Percentiles rank a stretch among this genome's conserved stretches.
These are phyloP conservation scores for Theonella swinhoei DNA, from an alignment of 37 sponge, comb jelly and placozoan genomes.

Conservation along the genomic window DNA sequence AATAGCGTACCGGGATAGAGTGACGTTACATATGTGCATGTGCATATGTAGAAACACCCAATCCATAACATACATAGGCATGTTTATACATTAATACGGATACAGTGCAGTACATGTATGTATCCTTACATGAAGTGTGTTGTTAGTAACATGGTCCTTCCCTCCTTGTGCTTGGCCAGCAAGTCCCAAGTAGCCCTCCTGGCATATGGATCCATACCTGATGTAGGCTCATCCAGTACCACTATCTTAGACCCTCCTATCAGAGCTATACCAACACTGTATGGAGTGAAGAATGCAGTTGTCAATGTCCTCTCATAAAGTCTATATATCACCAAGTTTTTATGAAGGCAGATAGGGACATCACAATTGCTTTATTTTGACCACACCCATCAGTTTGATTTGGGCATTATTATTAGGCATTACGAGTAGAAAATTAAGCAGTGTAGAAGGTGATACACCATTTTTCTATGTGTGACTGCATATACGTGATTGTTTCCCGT, in stretches of 20 bases:
- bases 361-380: no score
- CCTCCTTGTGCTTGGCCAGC: constrained; percentile 68
- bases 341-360: no score
- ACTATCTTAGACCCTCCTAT: constrained; percentile 89
- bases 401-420: no score
- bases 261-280: constrained; percentile 80
- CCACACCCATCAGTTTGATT: no score
- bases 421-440: no score
- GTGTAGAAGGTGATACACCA: no score
- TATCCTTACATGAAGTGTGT: constrained; percentile 4
- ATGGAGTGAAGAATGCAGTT: neutral
- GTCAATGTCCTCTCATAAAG: no score
- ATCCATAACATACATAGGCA: neutral
- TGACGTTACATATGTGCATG: constrained; percentile 20
- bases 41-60: neutral
- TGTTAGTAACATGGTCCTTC: constrained; percentile 81
- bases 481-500: no score
- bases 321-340: neutral
- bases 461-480: no score
- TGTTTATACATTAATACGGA: constrained; percentile 2
- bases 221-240: constrained; percentile 96
- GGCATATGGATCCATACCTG: constrained; percentile 93
- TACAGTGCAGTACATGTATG: neutral
- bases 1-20: no score
- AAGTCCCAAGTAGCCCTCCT: constrained; percentile 94